Conservation (phyloP, 2,797 vertebrate genomes). For the Danio jaintianensis region DNA sequence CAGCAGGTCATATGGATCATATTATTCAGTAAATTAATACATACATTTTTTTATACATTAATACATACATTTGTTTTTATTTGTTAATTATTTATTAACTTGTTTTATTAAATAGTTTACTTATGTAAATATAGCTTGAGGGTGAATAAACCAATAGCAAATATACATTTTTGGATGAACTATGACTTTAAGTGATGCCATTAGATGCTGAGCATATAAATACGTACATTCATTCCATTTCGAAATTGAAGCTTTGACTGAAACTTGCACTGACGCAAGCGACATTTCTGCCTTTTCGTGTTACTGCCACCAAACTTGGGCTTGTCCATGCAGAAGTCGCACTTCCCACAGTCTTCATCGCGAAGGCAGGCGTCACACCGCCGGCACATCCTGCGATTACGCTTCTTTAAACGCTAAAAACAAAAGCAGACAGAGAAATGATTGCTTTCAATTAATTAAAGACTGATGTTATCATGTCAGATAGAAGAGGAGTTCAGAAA, state of each 20-base stretch:
- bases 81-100: too few species aligned
- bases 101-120: too few species aligned
- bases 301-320: constrained; percentile 81
- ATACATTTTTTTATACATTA: too few species aligned
- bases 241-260: constrained; percentile 69
- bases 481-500: not conserved
- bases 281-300: constrained; percentile 81
- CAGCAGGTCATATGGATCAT: too few species aligned
- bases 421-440: not conserved
- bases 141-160: too few species aligned
- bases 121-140: too few species aligned
- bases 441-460: not conserved
- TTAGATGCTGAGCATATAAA: not conserved
- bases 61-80: too few species aligned
- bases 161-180: not conserved
- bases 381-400: constrained; percentile 75
- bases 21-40: too few species aligned
- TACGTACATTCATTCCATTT: not conserved
- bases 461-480: not conserved
- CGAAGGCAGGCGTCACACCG: constrained; percentile 77
- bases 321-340: constrained; percentile 82
- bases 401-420: constrained; percentile 59
- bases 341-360: constrained; percentile 77
- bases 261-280: constrained; percentile 77
- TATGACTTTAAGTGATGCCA: not conserved